These are phyloP conservation scores for Chrysotoxum bicinctum DNA, from an alignment of 2,888 invertebrate genomes.

Conservation along the genomic window DNA sequence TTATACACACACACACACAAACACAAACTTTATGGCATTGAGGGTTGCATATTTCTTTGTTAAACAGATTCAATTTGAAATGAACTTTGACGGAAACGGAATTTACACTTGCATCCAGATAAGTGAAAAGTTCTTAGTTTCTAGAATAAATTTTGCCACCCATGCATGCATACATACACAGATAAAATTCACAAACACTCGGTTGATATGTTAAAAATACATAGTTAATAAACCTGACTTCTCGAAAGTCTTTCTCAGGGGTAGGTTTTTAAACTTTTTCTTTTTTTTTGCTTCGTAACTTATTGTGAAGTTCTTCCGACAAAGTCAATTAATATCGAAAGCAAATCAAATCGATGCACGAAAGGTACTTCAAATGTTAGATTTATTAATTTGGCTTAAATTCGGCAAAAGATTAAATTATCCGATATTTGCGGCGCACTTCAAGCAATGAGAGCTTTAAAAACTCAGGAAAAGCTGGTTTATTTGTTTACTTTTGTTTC, in stretches of 20 bases:
- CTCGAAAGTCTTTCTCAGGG: background rate
- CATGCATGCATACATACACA: background rate
- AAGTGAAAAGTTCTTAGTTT: background rate
- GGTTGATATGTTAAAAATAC: background rate
- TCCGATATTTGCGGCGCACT: slow-evolving; percentile 37
- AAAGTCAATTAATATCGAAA: slow-evolving; percentile 4
- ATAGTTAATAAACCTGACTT: background rate
- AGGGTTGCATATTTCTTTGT: slow-evolving; percentile 5
- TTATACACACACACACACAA: background rate
- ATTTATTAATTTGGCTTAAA: too few species aligned
- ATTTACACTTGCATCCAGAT: background rate
- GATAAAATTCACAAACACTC: background rate
- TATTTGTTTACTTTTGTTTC: slow-evolving; percentile 10
- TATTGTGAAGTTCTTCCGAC: background rate
- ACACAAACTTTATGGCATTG: background rate
- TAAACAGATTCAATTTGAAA: background rate
- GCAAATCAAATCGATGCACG: background rate
- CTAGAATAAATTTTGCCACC: slow-evolving; percentile 8
- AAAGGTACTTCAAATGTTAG: too few species aligned
- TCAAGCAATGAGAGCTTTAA: slow-evolving; percentile 18
- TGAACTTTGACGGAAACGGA: background rate
- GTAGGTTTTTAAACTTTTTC: background rate
- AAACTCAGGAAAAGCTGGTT: background rate
- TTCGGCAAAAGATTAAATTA: background rate
- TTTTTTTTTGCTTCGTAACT: background rate